Conservation (phyloP, 2,888 invertebrate species). For the Blastobasis lacticolella region DNA sequence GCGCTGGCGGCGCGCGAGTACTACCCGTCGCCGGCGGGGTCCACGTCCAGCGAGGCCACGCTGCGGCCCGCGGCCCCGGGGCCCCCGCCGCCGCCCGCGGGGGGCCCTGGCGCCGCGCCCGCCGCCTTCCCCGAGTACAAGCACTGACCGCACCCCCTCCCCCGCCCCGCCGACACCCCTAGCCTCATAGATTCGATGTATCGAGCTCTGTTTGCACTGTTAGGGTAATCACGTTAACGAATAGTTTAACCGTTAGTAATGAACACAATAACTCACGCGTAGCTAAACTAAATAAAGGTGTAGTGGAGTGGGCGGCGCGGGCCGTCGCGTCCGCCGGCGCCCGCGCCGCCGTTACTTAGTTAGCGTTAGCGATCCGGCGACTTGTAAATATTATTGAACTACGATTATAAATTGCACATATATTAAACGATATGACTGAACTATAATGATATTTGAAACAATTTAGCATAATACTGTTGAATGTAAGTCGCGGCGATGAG, state of each 20-base stretch:
- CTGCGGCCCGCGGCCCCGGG: slow-evolving; percentile 54
- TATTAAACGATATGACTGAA: slow-evolving; percentile 65
- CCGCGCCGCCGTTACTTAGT: slow-evolving; percentile 29
- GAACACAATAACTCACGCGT: slow-evolving; percentile 51
- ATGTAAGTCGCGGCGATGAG: slow-evolving; percentile 44
- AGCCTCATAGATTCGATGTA: slow-evolving; percentile 20
- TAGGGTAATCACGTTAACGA: slow-evolving; percentile 45
- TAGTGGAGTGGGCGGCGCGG: slow-evolving; percentile 31
- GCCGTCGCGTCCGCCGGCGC: not conserved
- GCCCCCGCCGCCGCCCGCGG: slow-evolving; percentile 34
- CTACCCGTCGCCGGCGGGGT: slow-evolving; percentile 28
- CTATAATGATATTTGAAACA: slow-evolving; percentile 35
- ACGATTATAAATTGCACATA: slow-evolving; percentile 51
- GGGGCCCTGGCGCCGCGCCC: slow-evolving; percentile 65
- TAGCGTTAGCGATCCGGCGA: slow-evolving; percentile 48
- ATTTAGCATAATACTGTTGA: slow-evolving; percentile 49
- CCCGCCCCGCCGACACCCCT: not conserved
- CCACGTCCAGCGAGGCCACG: slow-evolving; percentile 62
- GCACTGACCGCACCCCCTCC: slow-evolving; percentile 75
- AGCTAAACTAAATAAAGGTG: slow-evolving; percentile 36
- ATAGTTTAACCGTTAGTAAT: slow-evolving; percentile 51
- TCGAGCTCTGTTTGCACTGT: slow-evolving; percentile 40
- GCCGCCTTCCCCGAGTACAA: slow-evolving; percentile 81
- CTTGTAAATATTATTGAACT: slow-evolving; percentile 57
- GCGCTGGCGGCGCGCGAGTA: slow-evolving; percentile 64